phyloP scores from a whole-genome alignment of 1,140 invertebrate genomes.

The Himalopsyche phryganea region DNA sequence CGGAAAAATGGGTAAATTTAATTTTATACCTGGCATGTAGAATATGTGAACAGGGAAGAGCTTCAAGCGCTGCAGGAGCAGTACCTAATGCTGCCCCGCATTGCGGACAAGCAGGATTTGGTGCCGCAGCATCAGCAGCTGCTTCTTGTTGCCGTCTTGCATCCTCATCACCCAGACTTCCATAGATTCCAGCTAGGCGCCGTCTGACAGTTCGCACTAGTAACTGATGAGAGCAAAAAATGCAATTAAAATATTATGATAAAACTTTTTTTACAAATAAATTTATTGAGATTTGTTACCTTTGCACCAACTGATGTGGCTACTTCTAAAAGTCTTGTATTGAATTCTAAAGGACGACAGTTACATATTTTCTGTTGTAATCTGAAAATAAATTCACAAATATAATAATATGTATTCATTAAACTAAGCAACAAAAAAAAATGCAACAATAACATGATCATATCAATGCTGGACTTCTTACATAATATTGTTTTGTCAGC shows the following conservation, averaged over 20 bases:
- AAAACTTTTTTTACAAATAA: too few relatives aligned
- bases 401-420: too few relatives aligned
- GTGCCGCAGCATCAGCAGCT: constrained; percentile 67
- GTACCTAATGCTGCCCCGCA: constrained; percentile 70
- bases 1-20: too few relatives aligned
- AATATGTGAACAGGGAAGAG: constrained; percentile 79
- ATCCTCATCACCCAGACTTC: constrained; percentile 74
- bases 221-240: constrained; percentile 60
- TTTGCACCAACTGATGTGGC: constrained; percentile 77
- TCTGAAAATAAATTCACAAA: constrained; percentile 18
- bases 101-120: constrained; percentile 71
- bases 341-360: constrained; percentile 78
- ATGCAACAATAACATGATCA: too few relatives aligned
- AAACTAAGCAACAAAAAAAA: too few relatives aligned
- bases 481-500: too few relatives aligned
- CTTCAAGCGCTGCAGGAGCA: constrained; percentile 64
- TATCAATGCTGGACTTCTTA: too few relatives aligned
- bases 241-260: not conserved
- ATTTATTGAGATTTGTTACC: too few relatives aligned
- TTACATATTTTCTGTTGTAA: constrained; percentile 79
- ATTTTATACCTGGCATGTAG: constrained; percentile 71
- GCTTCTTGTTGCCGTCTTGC: constrained; percentile 70
- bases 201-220: constrained; percentile 72
- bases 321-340: constrained; percentile 74
- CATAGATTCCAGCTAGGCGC: constrained; percentile 73